A percentile compares a stretch with the other conserved stretches of the same genome.
Conservation (phyloP, 2,888 invertebrate species). For the Bugulina stolonifera region DNA sequence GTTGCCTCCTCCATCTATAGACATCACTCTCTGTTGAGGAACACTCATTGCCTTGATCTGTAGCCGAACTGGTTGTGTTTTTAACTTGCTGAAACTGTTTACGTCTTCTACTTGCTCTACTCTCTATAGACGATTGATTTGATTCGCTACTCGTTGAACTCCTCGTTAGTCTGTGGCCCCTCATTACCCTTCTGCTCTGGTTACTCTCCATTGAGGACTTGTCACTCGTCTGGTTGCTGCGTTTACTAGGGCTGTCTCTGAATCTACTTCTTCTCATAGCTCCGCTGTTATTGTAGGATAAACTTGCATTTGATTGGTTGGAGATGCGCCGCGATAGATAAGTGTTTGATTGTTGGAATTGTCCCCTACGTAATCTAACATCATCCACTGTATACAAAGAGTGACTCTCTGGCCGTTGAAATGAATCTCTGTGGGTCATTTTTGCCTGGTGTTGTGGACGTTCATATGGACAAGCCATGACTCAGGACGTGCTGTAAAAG, state of each 20-base stretch:
- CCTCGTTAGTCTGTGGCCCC: background rate
- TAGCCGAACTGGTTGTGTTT: background rate
- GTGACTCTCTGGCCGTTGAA: too few relatives aligned
- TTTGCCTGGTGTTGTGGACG: too few relatives aligned
- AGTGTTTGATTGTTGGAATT: background rate
- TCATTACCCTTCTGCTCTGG: background rate
- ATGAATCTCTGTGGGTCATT: too few relatives aligned
- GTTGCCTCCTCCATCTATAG: too few relatives aligned
- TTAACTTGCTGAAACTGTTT: background rate
- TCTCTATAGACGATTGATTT: background rate
- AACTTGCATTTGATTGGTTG: background rate
- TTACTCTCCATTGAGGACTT: background rate
- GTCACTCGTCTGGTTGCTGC: background rate
- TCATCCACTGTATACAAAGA: too few relatives aligned
- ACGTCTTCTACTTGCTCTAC: background rate
- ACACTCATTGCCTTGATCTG: too few relatives aligned
- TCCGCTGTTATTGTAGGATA: background rate
- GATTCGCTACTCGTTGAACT: background rate
- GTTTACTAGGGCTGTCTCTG: background rate
- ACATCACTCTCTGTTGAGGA: too few relatives aligned
- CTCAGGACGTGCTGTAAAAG: too few relatives aligned
- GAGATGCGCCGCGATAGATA: background rate
- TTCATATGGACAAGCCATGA: background rate
- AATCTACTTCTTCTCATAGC: background rate
- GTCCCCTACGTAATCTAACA: background rate